These are phyloP conservation scores for Sebastes nivosus DNA, from an alignment of 2,797 vertebrate species.

Conservation along the genomic window DNA sequence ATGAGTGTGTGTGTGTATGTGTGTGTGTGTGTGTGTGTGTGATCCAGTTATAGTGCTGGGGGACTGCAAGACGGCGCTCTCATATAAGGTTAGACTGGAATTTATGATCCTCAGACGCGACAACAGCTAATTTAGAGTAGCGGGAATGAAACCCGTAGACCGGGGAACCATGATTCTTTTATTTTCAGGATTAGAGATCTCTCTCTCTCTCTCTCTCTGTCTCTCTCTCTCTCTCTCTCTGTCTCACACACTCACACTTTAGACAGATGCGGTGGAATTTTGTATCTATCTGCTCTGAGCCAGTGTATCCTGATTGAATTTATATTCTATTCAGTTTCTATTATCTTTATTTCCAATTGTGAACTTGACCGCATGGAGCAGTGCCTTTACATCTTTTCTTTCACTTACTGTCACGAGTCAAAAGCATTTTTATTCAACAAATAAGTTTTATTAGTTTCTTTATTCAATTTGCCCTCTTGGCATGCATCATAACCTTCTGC, in stretches of 20 bases:
- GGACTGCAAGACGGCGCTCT: slow-evolving; percentile 85
- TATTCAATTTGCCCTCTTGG: slow-evolving; percentile 22
- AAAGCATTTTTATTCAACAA: slow-evolving; percentile 3
- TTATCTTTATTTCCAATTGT: slow-evolving; percentile 42
- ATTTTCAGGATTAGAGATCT: slow-evolving; percentile 56
- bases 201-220: slow-evolving; percentile 6
- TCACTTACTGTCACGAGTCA: slow-evolving; percentile 10
- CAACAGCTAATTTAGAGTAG: slow-evolving; percentile 74
- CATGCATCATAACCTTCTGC: neutral
- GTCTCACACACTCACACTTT: neutral
- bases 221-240: no score
- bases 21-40: slow-evolving; percentile 74
- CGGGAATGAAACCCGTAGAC: slow-evolving; percentile 65
- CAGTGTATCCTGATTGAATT: slow-evolving; percentile 23
- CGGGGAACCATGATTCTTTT: slow-evolving; percentile 66
- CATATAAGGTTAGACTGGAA: slow-evolving; percentile 87
- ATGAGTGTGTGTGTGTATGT: slow-evolving; percentile 72
- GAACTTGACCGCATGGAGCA: neutral
- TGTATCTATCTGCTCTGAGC: slow-evolving; percentile 31
- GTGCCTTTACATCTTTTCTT: neutral
- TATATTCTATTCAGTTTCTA: slow-evolving; percentile 38
- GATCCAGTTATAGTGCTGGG: slow-evolving; percentile 88
- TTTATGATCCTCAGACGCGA: slow-evolving; percentile 79
- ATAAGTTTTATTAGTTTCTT: slow-evolving; percentile 17
- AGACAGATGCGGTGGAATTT: neutral